Base-by-base conservation (phyloP, 2,888 invertebrate genomes). In the Orchesellides sinensis region DNA sequence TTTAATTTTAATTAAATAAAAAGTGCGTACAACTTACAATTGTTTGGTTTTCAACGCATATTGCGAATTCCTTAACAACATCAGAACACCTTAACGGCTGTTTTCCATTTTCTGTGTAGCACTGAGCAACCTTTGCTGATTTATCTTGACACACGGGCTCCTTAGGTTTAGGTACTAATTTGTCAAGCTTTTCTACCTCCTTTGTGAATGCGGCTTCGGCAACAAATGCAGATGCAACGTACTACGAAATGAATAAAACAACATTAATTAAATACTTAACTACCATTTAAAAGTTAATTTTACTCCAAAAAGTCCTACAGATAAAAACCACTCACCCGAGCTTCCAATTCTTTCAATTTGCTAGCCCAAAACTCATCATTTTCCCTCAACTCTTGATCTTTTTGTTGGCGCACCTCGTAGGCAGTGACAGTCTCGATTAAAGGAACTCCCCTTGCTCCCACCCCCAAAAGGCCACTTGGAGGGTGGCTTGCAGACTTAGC, bases 341-440 rank as follows among this genome's bases (percentile, higher is more conserved):
- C 70, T 83, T 88, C 88, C 29, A 88, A 69, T 54, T 88, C 88
- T 61, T 80, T 83, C 14, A 88, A 63, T 73, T 88, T 88, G 21
- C 65, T 70, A 2, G 63, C 78, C 88, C 88, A 88, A 61, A 84
- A 78, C 0, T 29, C 65, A 74, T 88, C 88, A 77, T 88, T 88
- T n/a, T 85, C 59, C 6, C 83, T 68, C n/a, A 88, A 14, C 63
- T 88, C 88, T 25, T 72, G 52, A n/a, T 88, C 87, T 56, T 88
- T 88, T 52, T 87, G 79, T 59, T 85, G 84, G 19, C 88, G 68
- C 8, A 88, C 85, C 72, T 88, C 84, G 59, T 84, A 84, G 12
- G 88, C 87, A 17, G 83, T 84, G n/a, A 87, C 78, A 72, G 88
- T 88, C 79, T 88, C 88, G 56, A 88, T 73, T 14, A 86, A 72